These are phyloP conservation scores for Paramisgurnus dabryanus DNA, from an alignment of 2,113 vertebrate species.

Conservation along the genomic window DNA sequence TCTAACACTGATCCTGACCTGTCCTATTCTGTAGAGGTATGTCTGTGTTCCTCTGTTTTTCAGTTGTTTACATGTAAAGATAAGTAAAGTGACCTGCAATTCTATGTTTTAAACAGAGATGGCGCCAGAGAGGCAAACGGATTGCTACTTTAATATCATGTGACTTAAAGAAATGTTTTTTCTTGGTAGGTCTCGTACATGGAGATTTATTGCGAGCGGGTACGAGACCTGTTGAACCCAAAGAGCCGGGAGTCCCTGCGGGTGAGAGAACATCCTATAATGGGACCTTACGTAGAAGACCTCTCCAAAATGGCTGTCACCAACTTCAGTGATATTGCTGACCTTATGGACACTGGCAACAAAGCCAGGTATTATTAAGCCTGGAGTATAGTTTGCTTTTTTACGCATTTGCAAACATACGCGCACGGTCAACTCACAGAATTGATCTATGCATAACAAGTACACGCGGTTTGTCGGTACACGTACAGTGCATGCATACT, in stretches of 20 bases:
- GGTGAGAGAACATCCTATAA: slow-evolving; percentile 87
- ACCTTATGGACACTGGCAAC: slow-evolving; percentile 91
- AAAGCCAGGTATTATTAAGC: slow-evolving; percentile 80
- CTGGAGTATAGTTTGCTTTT: too few species aligned
- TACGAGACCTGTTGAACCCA: slow-evolving; percentile 85
- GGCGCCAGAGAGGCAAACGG: too few species aligned
- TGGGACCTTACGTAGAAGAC: slow-evolving; percentile 89
- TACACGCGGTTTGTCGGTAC: too few species aligned
- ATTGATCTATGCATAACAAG: too few species aligned
- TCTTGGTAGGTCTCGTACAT: slow-evolving; percentile 86
- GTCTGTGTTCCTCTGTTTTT: slow-evolving; percentile 8
- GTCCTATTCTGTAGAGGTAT: slow-evolving; percentile 86
- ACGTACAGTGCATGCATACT: too few species aligned
- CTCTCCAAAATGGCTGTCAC: slow-evolving; percentile 90
- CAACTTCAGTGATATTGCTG: slow-evolving; percentile 81
- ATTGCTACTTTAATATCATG: neutral
- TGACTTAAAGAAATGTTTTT: neutral
- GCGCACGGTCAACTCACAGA: too few species aligned
- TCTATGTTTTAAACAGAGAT: too few species aligned
- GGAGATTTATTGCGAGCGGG: slow-evolving; percentile 93
- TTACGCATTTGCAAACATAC: too few species aligned
- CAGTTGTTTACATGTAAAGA: too few species aligned
- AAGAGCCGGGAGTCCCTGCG: slow-evolving; percentile 80
- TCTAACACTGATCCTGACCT: slow-evolving; percentile 76
- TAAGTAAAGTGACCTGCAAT: too few species aligned